Evolutionary conservation across 2,113 vertebrate species (phyloP), one percentile per base, ranked within the genome.

Genomic region (Takifugu flavidus): DNA sequence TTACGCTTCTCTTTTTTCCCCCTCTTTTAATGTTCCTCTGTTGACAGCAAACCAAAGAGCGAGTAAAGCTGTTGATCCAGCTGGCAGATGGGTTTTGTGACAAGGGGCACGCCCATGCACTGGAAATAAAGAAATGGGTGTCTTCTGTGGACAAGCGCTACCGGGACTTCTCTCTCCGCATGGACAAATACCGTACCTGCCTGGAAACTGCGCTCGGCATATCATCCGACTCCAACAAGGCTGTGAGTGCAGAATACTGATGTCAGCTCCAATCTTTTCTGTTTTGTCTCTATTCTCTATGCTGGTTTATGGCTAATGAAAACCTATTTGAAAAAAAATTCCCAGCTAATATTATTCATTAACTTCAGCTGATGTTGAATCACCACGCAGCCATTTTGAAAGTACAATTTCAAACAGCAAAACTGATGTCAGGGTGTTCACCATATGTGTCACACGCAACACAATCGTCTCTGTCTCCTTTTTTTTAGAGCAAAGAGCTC

Each of bases 111-210:
- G 92, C 96, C 88, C 97, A 99, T 75, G 95, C 96, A 52, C 91
- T 93, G 79, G 97, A 99, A 90, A 99, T 99, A 88, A 98, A 99
- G 91, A 98, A 98, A 93, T 99, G 97, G 92, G 96, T 99, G 79
- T 93, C 94, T 45, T 96, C 95, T 0, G 96, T 99, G 90, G 97
- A 99, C 89, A 99, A 99, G 83, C 92, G 96, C 75, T 99, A 99
- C 92, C 89, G 97, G 84, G 96, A 99, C 88, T 99, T 99, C 85
- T 98, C 96, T 77, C 91, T 98, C 80, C 96, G 97, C 75, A 99
- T 99, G 97, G 95, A 98, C 91, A 99, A 99, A 89, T 96, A 99
- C 88, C 91, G 97, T 82, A 94, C 92, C 75, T 95, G 93, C 86
- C 89, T 99, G 88, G 97, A 99, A 89, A 95, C 96, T 71, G 96